Evolutionary conservation across 1,140 invertebrate species (phyloP).

Genomic region (Agrilus planipennis): DNA sequence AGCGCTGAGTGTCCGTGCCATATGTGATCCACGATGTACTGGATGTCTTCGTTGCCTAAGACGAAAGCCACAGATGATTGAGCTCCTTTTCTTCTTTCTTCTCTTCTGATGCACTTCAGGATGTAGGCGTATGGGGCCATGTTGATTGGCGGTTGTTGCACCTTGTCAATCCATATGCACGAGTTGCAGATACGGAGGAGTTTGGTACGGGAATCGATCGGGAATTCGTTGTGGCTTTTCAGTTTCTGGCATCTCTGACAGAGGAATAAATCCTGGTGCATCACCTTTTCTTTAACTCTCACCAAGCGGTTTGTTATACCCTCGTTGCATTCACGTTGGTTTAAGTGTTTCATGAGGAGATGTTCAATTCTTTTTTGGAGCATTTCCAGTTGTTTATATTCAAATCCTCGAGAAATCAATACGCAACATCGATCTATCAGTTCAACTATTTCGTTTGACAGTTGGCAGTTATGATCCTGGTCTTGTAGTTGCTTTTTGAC

Average conservation of each 20-base stretch:
- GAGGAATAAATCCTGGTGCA: constrained; percentile 38
- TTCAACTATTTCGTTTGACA: constrained; percentile 41
- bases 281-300: constrained; percentile 35
- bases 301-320: constrained; percentile 38
- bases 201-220: constrained; percentile 32
- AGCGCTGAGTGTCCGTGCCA: constrained; percentile 55
- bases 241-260: constrained; percentile 42
- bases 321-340: constrained; percentile 40
- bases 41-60: constrained; percentile 48
- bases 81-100: constrained; percentile 42
- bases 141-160: constrained; percentile 40
- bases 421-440: constrained; percentile 50
- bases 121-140: constrained; percentile 50
- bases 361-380: constrained; percentile 45
- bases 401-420: constrained; percentile 40
- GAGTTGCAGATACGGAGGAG: constrained; percentile 37
- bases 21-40: constrained; percentile 50
- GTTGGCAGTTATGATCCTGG: constrained; percentile 40
- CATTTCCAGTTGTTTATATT: constrained; percentile 37
- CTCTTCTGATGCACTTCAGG: constrained; percentile 43
- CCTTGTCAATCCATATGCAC: constrained; percentile 39
- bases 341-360: constrained; percentile 39
- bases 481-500: constrained; percentile 41
- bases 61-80: constrained; percentile 46
- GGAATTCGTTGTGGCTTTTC: constrained; percentile 39